Conservation (phyloP, 2,113 vertebrate genomes). For the Trinectes maculatus region DNA sequence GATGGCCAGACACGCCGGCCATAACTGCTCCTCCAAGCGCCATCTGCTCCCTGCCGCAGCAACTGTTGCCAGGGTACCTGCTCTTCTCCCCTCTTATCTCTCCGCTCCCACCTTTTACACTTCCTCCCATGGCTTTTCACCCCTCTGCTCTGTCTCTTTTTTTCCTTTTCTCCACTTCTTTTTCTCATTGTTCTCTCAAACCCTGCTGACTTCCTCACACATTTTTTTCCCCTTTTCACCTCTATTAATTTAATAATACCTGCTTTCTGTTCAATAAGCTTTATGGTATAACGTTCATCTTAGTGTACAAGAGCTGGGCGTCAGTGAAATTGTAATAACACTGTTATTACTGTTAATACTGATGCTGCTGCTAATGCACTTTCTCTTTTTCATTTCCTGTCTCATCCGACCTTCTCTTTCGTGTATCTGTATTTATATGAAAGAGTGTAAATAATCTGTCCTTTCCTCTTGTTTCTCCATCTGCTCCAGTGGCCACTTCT, state of each 20-base stretch:
- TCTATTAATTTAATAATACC: conserved; percentile 35
- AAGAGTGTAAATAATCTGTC: not conserved
- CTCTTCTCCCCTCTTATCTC: conserved; percentile 49
- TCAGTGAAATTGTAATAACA: conserved; percentile 17
- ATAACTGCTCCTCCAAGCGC: conserved; percentile 55
- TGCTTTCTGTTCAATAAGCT: conserved; percentile 20
- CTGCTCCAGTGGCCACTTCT: not conserved
- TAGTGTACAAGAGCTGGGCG: conserved; percentile 33
- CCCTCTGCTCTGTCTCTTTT: conserved; percentile 21
- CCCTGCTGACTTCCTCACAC: conserved; percentile 10
- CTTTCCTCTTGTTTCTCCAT: not conserved
- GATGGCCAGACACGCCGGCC: conserved; percentile 40
- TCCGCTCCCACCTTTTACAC: conserved; percentile 36
- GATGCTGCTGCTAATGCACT: conserved; percentile 5
- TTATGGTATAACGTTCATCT: conserved; percentile 44
- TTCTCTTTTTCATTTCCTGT: not conserved
- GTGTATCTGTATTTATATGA: not conserved
- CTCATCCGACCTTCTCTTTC: not conserved
- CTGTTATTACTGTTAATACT: conserved; percentile 20
- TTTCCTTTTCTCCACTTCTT: conserved; percentile 5
- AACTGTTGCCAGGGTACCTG: conserved; percentile 73
- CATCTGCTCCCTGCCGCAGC: conserved; percentile 69
- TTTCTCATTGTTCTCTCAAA: not conserved
- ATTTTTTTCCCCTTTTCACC: conserved; percentile 3
- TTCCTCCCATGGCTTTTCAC: conserved; percentile 45